Percentiles rank a stretch among this genome's conserved stretches.
phyloP scores from a whole-genome alignment of 2,113 vertebrate species.

The Microcebus griseorufus region DNA sequence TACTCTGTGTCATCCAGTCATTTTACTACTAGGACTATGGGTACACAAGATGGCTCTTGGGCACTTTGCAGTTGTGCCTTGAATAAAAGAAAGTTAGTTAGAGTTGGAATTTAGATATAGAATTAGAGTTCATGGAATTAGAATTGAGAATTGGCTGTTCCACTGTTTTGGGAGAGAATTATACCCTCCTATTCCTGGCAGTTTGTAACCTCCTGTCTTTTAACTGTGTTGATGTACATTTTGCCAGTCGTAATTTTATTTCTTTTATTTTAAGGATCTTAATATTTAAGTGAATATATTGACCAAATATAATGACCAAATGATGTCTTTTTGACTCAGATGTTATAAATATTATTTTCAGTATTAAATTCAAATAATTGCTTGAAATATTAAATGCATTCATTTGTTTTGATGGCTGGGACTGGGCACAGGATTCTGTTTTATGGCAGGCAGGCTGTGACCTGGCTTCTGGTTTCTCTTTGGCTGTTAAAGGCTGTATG shows the following conservation, averaged over 20 bases:
- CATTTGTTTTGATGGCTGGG: neutral
- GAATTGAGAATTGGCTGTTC: neutral
- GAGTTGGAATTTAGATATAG: neutral
- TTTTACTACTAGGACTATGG: neutral
- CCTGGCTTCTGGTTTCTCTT: neutral
- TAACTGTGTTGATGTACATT: neutral
- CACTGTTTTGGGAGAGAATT: neutral
- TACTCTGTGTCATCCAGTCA: neutral
- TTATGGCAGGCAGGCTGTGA: neutral
- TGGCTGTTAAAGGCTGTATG: neutral
- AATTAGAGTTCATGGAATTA: neutral
- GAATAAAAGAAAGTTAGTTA: neutral
- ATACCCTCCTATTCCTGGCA: neutral
- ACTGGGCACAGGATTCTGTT: neutral
- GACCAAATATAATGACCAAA: neutral
- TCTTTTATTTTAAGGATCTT: neutral
- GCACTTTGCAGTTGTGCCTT: neutral
- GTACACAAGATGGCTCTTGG: neutral
- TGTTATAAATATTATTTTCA: neutral
- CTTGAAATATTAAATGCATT: constrained; percentile 5
- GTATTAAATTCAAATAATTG: neutral
- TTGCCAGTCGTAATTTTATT: neutral
- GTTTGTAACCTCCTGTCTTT: neutral
- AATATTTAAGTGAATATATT: neutral
- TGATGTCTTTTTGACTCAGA: neutral